These are phyloP conservation scores for Drusus annulatus DNA, from an alignment of 1,140 invertebrate species.

Conservation along the genomic window DNA sequence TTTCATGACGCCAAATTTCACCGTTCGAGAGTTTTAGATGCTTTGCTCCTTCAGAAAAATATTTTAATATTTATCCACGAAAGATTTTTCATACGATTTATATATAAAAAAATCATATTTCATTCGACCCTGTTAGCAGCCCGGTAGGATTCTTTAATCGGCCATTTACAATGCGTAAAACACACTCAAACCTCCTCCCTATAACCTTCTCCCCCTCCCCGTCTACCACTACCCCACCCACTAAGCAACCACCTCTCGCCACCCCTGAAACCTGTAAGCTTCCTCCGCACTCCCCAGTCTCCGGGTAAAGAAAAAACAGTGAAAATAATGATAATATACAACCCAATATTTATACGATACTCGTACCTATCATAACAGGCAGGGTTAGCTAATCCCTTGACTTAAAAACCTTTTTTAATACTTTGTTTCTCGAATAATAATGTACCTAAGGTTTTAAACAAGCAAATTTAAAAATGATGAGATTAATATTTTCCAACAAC, in stretches of 20 bases:
- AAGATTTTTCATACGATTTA: too few relatives aligned
- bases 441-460: too few relatives aligned
- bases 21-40: too few relatives aligned
- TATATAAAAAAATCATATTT: too few relatives aligned
- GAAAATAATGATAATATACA: conserved; percentile 60
- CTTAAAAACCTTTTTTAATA: too few relatives aligned
- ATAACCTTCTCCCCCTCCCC: conserved; percentile 11
- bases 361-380: conserved; percentile 53
- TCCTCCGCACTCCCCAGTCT: conserved; percentile 26
- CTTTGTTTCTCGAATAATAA: too few relatives aligned
- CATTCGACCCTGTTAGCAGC: not conserved
- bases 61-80: too few relatives aligned
- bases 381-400: conserved; percentile 43
- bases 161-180: conserved; percentile 59
- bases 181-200: conserved; percentile 32
- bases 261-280: conserved; percentile 26
- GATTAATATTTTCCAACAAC: too few relatives aligned
- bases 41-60: too few relatives aligned
- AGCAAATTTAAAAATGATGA: too few relatives aligned
- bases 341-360: conserved; percentile 58
- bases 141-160: conserved; percentile 53
- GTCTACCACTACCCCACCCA: not conserved
- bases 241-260: not conserved
- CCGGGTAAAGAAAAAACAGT: conserved; percentile 53
- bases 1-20: too few relatives aligned